These are phyloP conservation scores for Eurosta solidaginis DNA, from an alignment of 1,140 invertebrate genomes.

Conservation along the genomic window DNA sequence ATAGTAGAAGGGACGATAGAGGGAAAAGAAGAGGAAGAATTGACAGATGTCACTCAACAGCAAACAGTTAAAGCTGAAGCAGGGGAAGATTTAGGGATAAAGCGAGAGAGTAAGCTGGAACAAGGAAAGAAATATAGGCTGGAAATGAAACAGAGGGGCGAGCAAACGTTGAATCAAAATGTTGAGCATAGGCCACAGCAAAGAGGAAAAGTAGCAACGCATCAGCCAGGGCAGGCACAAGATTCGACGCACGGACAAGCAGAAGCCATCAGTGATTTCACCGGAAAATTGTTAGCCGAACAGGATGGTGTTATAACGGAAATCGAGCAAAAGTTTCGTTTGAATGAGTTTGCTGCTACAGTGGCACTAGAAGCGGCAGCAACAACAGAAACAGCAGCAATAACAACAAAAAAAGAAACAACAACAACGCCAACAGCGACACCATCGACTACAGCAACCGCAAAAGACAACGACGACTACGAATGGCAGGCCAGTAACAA, in stretches of 20 bases:
- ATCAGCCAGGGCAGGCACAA: too few relatives aligned
- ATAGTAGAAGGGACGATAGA: too few relatives aligned
- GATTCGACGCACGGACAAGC: too few relatives aligned
- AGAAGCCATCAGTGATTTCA: slow-evolving; percentile 44
- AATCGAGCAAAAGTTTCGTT: slow-evolving; percentile 55
- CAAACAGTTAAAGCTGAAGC: background rate
- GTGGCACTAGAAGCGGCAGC: background rate
- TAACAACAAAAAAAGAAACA: too few relatives aligned
- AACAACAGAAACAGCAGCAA: background rate
- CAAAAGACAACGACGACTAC: slow-evolving; percentile 7
- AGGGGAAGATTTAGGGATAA: too few relatives aligned
- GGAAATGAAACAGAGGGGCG: too few relatives aligned
- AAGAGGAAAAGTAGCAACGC: too few relatives aligned
- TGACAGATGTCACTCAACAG: background rate
- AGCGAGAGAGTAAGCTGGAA: too few relatives aligned
- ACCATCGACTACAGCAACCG: background rate
- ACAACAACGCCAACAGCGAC: background rate
- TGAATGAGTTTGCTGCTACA: slow-evolving; percentile 42
- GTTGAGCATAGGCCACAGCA: too few relatives aligned
- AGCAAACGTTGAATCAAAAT: too few relatives aligned
- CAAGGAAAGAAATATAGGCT: too few relatives aligned
- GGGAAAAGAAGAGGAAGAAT: background rate
- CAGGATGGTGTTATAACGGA: slow-evolving; percentile 56
- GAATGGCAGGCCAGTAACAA: background rate
- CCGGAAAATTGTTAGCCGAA: slow-evolving; percentile 51